phyloP scores from a whole-genome alignment of 2,888 invertebrate species.

The Drosophila mulleri region DNA sequence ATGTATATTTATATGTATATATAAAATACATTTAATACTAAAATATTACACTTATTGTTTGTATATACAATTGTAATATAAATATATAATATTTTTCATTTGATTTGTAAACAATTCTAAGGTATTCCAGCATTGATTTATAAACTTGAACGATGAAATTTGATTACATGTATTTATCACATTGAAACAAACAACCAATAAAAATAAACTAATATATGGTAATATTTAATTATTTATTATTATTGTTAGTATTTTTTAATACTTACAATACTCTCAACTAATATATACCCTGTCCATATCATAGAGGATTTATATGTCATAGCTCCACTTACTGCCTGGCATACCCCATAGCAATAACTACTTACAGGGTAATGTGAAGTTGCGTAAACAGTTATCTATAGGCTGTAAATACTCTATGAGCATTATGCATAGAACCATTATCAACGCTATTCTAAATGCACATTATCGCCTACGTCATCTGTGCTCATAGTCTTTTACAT shows the following conservation, averaged over 20 bases:
- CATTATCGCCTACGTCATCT: neutral
- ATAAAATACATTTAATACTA: too few relatives aligned
- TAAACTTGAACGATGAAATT: neutral
- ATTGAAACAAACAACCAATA: neutral
- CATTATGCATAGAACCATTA: neutral
- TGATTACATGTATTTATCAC: neutral
- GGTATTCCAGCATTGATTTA: neutral
- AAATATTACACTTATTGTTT: too few relatives aligned
- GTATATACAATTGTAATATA: too few relatives aligned
- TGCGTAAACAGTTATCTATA: neutral
- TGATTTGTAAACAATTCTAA: neutral
- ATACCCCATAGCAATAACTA: neutral
- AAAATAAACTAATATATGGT: too few relatives aligned
- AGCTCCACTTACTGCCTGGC: neutral
- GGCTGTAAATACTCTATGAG: neutral
- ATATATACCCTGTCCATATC: neutral
- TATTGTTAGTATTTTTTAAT: neutral
- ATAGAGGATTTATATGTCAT: neutral
- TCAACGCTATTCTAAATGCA: neutral
- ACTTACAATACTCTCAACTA: neutral
- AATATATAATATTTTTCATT: slow-evolving; percentile 1
- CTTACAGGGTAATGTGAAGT: neutral
- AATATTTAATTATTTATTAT: neutral
- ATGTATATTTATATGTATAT: too few relatives aligned
- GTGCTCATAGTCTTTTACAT: neutral